These are phyloP conservation scores for Pomatostomus ruficeps DNA, from an alignment of 2,113 vertebrate species.

Conservation along the genomic window DNA sequence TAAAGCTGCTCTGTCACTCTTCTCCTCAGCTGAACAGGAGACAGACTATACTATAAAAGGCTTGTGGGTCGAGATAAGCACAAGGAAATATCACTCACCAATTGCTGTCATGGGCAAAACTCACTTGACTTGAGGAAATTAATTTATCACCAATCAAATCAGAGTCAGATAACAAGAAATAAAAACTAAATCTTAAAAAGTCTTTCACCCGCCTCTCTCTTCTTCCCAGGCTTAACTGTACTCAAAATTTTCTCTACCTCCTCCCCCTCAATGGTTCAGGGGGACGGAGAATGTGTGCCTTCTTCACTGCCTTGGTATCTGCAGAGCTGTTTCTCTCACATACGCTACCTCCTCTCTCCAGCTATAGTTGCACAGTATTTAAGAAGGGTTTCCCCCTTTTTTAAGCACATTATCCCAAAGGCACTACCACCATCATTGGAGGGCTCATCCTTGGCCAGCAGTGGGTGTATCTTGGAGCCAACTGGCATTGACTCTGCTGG, in stretches of 20 bases:
- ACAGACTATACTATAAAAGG: neutral
- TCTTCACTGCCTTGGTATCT: neutral
- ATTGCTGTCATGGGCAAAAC: neutral
- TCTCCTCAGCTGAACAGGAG: neutral
- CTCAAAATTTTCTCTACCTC: neutral
- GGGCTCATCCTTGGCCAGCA: neutral
- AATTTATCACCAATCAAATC: neutral
- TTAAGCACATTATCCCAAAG: neutral
- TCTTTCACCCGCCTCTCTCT: neutral
- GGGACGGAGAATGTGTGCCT: neutral
- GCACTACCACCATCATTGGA: fast-evolving
- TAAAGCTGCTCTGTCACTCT: neutral
- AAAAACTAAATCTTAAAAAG: neutral
- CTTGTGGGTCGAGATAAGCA: fast-evolving
- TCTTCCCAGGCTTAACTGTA: neutral
- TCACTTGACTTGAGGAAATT: neutral
- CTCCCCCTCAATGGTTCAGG: neutral
- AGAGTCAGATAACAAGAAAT: neutral
- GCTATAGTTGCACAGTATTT: neutral
- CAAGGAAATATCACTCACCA: neutral
- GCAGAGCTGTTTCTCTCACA: neutral
- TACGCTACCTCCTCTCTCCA: neutral
- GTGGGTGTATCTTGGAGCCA: neutral
- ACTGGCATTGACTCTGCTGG: neutral
- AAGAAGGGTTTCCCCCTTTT: neutral